Conservation (phyloP, 2,888 invertebrate species). For the Leucozona laternaria region DNA sequence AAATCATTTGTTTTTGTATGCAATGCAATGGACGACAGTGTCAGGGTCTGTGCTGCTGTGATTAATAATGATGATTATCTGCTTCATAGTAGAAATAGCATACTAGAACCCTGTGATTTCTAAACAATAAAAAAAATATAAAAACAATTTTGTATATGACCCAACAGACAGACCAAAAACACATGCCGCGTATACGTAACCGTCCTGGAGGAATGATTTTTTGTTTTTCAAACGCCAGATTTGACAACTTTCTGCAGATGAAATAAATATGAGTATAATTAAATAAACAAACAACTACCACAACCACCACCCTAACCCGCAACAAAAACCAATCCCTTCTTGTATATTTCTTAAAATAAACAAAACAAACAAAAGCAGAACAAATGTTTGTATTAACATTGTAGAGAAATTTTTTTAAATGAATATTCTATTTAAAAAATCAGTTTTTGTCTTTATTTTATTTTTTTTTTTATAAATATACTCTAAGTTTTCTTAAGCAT, state of each 20-base stretch:
- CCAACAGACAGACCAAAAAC: slow-evolving; percentile 38
- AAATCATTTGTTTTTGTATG: slow-evolving; percentile 26
- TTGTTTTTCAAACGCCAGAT: slow-evolving; percentile 28
- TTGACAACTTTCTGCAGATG: slow-evolving; percentile 27
- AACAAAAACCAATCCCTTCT: slow-evolving; percentile 59
- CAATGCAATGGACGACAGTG: slow-evolving; percentile 9
- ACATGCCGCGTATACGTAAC: slow-evolving; percentile 29
- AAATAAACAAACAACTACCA: slow-evolving; percentile 45
- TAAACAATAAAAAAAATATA: slow-evolving; percentile 56
- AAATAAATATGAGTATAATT: slow-evolving; percentile 14
- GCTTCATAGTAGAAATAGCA: slow-evolving; percentile 64
- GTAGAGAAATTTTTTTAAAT: slow-evolving; percentile 59
- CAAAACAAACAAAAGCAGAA: slow-evolving; percentile 42
- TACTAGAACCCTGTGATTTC: slow-evolving; percentile 72
- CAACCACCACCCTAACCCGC: slow-evolving; percentile 46
- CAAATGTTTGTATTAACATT: slow-evolving; percentile 68
- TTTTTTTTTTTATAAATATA: slow-evolving; percentile 58
- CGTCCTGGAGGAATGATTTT: slow-evolving; percentile 47
- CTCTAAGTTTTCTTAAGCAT: slow-evolving; percentile 70
- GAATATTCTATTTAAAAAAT: slow-evolving; percentile 27
- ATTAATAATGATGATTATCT: slow-evolving; percentile 55
- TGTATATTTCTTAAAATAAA: slow-evolving; percentile 68
- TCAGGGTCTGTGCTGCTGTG: slow-evolving; percentile 50
- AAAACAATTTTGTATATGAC: slow-evolving; percentile 33
- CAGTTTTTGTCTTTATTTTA: slow-evolving; percentile 47